Evolutionary conservation across 2,113 vertebrate genomes (phyloP).

Genomic region (Lutjanus erythropterus): DNA sequence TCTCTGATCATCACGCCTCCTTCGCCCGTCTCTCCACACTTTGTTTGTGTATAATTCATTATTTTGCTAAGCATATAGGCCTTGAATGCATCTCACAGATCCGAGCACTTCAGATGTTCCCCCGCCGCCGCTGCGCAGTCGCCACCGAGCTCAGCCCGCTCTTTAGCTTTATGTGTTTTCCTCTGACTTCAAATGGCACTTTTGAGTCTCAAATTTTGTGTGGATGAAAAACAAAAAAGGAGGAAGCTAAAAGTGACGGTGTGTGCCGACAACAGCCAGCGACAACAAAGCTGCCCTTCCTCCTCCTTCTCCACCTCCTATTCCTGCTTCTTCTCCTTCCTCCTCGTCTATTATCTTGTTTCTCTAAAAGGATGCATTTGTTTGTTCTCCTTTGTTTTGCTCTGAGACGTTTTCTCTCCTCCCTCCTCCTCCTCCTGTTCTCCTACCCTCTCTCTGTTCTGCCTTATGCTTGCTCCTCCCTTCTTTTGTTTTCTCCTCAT

Average conservation of each 20-base stretch:
- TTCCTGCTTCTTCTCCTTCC: constrained; percentile 39
- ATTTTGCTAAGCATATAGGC: constrained; percentile 58
- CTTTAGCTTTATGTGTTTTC: constrained; percentile 50
- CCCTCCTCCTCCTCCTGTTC: constrained; percentile 40
- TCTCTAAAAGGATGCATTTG: constrained; percentile 69
- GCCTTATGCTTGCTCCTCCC: constrained; percentile 40
- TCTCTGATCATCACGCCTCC: constrained; percentile 31
- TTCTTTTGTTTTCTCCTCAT: constrained; percentile 64
- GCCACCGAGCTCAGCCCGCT: neutral
- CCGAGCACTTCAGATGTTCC: constrained; percentile 50
- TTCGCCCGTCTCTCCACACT: neutral
- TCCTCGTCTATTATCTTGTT: constrained; percentile 62
- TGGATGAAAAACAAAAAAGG: constrained; percentile 31
- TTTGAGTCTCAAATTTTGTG: constrained; percentile 44
- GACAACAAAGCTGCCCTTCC: constrained; percentile 41
- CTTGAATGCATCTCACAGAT: constrained; percentile 43
- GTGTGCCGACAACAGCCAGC: constrained; percentile 48
- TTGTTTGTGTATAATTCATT: constrained; percentile 67
- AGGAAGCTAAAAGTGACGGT: constrained; percentile 55
- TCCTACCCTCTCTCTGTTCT: constrained; percentile 33
- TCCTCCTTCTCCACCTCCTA: neutral
- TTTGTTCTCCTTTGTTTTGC: constrained; percentile 82
- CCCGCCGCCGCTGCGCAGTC: neutral
- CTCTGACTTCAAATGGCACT: constrained; percentile 66
- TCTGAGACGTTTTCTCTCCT: constrained; percentile 61